These are phyloP conservation scores for Pegoplata infirma DNA, from an alignment of 2,888 invertebrate species.

Conservation along the genomic window DNA sequence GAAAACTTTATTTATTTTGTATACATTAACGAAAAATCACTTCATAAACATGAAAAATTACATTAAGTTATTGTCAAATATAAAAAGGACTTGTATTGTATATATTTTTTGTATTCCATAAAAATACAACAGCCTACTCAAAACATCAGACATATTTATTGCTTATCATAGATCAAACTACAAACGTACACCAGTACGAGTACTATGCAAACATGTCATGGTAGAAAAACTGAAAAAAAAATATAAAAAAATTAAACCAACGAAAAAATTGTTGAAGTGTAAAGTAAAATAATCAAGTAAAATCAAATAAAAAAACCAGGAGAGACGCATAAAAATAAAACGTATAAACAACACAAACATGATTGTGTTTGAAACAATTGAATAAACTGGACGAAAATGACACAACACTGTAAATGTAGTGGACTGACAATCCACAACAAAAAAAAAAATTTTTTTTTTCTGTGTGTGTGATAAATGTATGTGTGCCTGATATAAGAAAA, in stretches of 20 bases:
- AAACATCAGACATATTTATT: constrained; percentile 65
- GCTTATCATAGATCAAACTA: constrained; percentile 65
- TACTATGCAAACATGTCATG: constrained; percentile 59
- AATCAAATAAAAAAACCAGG: constrained; percentile 32
- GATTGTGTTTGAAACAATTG: constrained; percentile 48
- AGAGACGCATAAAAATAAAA: no score
- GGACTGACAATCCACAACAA: constrained; percentile 11
- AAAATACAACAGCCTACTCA: constrained; percentile 21
- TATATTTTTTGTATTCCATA: neutral
- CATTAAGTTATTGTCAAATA: constrained; percentile 33
- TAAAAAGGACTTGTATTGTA: constrained; percentile 6
- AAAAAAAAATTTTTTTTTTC: no score
- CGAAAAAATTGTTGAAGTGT: constrained; percentile 53
- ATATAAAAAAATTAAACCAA: neutral
- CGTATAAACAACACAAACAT: no score
- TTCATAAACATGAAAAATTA: constrained; percentile 31
- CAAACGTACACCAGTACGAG: no score
- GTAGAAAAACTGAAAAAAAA: neutral
- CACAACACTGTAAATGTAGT: constrained; percentile 22
- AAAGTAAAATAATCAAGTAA: constrained; percentile 53
- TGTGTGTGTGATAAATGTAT: neutral
- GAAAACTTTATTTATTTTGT: no score
- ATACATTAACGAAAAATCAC: constrained; percentile 3
- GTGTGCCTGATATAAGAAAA: constrained; percentile 14
- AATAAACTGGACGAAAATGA: constrained; percentile 51